Percentiles rank a stretch among this genome's conserved stretches.
Evolutionary conservation across 2,888 invertebrate genomes (phyloP).

Genomic region (Drosophila multiciliata): DNA sequence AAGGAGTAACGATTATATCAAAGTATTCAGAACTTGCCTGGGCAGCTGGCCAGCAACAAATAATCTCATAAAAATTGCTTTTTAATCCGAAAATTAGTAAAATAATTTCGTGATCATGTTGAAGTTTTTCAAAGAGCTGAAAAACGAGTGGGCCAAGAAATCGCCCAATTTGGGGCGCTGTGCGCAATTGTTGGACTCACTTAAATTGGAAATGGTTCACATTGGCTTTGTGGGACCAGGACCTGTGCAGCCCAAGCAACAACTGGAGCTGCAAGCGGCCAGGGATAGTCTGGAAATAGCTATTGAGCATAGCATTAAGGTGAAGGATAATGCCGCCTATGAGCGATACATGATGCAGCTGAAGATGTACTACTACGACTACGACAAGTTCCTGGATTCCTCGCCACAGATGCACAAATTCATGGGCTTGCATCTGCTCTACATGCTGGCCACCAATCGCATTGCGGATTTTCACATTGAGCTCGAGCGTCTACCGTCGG

Average conservation of each 20-base stretch:
- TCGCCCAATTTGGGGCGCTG: conserved; percentile 56
- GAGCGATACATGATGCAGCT: conserved; percentile 70
- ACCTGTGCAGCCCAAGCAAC: conserved; percentile 9
- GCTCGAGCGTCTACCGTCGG: conserved; percentile 68
- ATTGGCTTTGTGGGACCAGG: conserved; percentile 30
- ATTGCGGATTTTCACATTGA: conserved; percentile 72
- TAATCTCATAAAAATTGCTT: conserved; percentile 8
- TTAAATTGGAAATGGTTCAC: conserved; percentile 64
- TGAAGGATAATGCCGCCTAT: conserved; percentile 65
- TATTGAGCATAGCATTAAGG: conserved; percentile 66
- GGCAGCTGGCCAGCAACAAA: not conserved
- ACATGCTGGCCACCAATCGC: conserved; percentile 69
- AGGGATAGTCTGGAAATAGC: conserved; percentile 70
- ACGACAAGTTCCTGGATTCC: conserved; percentile 48
- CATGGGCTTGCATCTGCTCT: conserved; percentile 66
- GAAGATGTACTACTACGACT: conserved; percentile 70
- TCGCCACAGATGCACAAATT: conserved; percentile 70
- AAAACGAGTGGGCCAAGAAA: conserved; percentile 62
- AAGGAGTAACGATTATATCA: not conserved
- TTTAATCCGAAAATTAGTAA: not conserved
- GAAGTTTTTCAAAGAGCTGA: conserved; percentile 55
- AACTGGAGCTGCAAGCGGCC: conserved; percentile 43
- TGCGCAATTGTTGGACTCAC: conserved; percentile 42
- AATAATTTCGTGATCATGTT: conserved; percentile 34
- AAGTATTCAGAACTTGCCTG: not conserved